Conservation (phyloP, 2,888 invertebrate species). For the Eupithecia insigniata region DNA sequence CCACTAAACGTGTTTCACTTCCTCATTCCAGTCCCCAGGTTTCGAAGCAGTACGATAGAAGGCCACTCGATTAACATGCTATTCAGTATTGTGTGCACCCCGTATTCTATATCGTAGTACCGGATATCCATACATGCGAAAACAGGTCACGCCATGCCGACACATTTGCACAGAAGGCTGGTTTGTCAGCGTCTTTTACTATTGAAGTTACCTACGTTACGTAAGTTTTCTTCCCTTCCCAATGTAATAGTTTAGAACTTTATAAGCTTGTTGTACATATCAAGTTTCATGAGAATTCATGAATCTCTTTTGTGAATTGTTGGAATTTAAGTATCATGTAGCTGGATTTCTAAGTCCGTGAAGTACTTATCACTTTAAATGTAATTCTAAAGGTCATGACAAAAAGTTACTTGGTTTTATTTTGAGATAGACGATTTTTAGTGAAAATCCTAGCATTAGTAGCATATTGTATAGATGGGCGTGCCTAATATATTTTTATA, state of each 20-base stretch:
- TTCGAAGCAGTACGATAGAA: constrained; percentile 23
- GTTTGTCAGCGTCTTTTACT: background rate
- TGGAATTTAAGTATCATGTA: background rate
- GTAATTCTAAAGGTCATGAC: too few relatives aligned
- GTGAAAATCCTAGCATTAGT: background rate
- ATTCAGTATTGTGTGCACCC: constrained; percentile 45
- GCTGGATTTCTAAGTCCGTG: too few relatives aligned
- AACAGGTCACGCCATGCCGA: constrained; percentile 63
- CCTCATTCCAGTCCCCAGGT: constrained; percentile 3
- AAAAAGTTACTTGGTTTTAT: too few relatives aligned
- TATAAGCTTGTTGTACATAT: background rate
- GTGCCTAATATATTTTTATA: background rate
- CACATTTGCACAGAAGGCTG: constrained; percentile 15
- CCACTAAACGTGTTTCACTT: constrained; percentile 11
- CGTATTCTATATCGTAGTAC: constrained; percentile 58
- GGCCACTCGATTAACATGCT: constrained; percentile 30
- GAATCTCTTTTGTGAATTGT: too few relatives aligned
- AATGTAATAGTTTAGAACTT: background rate
- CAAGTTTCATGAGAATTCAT: background rate
- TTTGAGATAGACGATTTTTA: background rate
- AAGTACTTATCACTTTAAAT: too few relatives aligned
- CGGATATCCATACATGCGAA: constrained; percentile 78
- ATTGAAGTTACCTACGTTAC: background rate
- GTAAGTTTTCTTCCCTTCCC: background rate
- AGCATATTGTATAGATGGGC: background rate